Conservation (phyloP, 1,140 invertebrate species). For the Metaphire vulgaris region DNA sequence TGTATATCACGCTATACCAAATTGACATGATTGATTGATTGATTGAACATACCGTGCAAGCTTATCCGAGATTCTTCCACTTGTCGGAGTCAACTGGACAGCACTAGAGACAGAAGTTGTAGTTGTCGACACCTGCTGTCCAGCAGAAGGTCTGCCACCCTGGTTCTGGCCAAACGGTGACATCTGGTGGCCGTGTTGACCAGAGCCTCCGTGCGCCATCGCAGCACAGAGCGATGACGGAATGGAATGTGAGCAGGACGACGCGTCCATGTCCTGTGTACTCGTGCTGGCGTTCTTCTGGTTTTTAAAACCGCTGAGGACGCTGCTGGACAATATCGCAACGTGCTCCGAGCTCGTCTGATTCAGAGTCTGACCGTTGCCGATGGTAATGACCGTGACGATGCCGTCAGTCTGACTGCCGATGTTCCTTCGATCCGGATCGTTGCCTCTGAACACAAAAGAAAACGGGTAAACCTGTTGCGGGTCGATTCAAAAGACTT, state of each 20-base stretch:
- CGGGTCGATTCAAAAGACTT: too few species aligned
- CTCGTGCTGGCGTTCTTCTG: conserved; percentile 31
- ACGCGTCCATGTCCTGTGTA: conserved; percentile 16
- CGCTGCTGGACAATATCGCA: conserved; percentile 33
- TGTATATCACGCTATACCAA: too few species aligned
- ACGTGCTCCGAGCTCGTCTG: conserved; percentile 31
- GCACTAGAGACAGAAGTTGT: not conserved
- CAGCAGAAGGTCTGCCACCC: not conserved
- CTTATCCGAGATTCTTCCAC: not conserved
- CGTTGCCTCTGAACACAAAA: not conserved
- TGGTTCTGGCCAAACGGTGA: too few species aligned
- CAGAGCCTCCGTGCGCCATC: not conserved
- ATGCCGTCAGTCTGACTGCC: conserved; percentile 47
- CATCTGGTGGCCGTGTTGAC: not conserved
- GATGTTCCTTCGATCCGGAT: conserved; percentile 11
- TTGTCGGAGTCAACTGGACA: not conserved
- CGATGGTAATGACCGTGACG: conserved; percentile 48
- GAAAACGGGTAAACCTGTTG: too few species aligned
- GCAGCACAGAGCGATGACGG: not conserved
- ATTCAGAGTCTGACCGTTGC: conserved; percentile 36
- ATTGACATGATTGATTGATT: too few species aligned
- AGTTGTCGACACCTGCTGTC: not conserved
- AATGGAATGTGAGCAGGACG: not conserved
- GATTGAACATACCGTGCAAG: not conserved
- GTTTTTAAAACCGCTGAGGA: conserved; percentile 29